Conservation (phyloP, 2,797 vertebrate genomes). For the Tokudaia muenninki region DNA sequence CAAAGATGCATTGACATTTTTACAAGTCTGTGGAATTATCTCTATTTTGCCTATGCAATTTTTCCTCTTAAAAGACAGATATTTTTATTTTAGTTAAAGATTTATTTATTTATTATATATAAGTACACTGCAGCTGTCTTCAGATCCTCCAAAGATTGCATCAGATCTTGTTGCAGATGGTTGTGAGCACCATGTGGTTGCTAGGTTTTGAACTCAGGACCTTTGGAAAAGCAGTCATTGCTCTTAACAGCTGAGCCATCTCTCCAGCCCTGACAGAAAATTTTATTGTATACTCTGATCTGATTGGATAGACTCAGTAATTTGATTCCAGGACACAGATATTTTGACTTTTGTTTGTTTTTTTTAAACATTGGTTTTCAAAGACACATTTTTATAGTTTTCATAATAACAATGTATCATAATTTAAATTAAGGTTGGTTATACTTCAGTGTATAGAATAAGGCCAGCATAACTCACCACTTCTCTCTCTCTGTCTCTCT, state of each 20-base stretch:
- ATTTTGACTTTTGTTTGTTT: not conserved
- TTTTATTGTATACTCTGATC: not conserved
- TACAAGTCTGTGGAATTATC: constrained; percentile 12
- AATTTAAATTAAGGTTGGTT: not conserved
- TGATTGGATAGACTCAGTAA: not conserved
- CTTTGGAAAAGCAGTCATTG: no score
- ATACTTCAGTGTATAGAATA: not conserved
- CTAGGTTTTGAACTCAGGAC: no score
- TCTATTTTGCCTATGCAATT: not conserved
- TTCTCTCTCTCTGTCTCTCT: not conserved
- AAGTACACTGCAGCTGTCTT: no score
- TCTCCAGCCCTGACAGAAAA: not conserved
- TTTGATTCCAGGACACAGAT: not conserved
- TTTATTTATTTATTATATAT: no score
- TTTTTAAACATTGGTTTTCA: not conserved
- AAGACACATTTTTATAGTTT: not conserved
- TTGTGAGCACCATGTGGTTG: no score
- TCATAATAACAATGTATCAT: not conserved
- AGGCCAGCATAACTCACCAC: not conserved
- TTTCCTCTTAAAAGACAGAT: not conserved
- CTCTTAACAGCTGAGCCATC: no score
- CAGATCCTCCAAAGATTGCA: no score
- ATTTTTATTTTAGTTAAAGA: not conserved
- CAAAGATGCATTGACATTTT: constrained; percentile 61
- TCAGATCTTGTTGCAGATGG: no score